Base-by-base conservation (phyloP, 2,113 vertebrate genomes). In the Orycteropus afer region DNA sequence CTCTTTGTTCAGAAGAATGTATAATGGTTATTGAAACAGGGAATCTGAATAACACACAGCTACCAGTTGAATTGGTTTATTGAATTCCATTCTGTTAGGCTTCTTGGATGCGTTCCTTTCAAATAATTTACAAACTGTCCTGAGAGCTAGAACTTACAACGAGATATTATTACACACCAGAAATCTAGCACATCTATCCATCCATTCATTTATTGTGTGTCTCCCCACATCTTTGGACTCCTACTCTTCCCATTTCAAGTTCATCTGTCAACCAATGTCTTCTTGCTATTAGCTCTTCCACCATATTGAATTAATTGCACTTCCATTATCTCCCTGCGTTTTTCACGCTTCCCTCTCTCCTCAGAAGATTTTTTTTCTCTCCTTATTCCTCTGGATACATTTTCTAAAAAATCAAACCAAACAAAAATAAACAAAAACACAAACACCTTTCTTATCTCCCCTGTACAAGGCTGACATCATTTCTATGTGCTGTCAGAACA, bases 71-170 rank as follows among this genome's bases (percentile, higher is more conserved):
- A 55, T 34, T 86, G 89, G 78, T 49, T n/a, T 65, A 49, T 67
- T 5, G 45, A 79, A 7, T 65, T 71, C 81, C 55, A 0, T 25
- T 47, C 27, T 69, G 47, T 8, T 79, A 29, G 51, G 53, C 29
- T 55, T 81, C 29, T 45, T 77, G 11, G 29, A 32, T 55, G 17
- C 32, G 5, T 76, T 87, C 73, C 23, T 88, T 71, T 27, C 42
- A 61, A 65, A 47, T 82, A 74, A 83, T 65, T 93, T 42, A 79
- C 18, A 61, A n/a, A 8, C 23, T 65, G 7, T 86, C 53, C 83
- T 91, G 20, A 89, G 82, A 59, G 51, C 77, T 91, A 69, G 55
- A 51, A 42, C 69, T 88, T 86, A 76, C 23, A 93, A 34, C 34
- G 11, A 29, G 42, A 17, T 74, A 7, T 73, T 47, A 73, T 61